phyloP scores from a whole-genome alignment of 2,113 vertebrate species.

The Tylochromis polylepis region DNA sequence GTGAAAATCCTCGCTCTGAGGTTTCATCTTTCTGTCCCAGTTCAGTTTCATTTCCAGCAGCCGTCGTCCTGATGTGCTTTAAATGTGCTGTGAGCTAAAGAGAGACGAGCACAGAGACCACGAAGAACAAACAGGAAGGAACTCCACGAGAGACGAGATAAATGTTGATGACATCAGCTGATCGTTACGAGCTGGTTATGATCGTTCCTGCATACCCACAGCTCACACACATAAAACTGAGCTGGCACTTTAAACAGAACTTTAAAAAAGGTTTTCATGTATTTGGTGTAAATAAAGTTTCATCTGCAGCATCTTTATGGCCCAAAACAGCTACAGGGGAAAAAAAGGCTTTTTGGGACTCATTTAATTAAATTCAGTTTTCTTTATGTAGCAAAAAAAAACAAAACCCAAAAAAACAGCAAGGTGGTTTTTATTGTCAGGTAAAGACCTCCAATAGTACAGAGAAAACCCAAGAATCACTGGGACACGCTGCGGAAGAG shows the following conservation, averaged over 20 bases:
- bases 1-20: neutral
- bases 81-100: neutral
- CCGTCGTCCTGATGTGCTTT: neutral
- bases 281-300: neutral
- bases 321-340: neutral
- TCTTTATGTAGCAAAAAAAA: too few relatives aligned
- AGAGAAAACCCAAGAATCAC: too few relatives aligned
- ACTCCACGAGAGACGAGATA: neutral
- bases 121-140: neutral
- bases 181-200: neutral
- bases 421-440: too few relatives aligned
- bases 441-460: too few relatives aligned
- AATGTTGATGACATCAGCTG: neutral
- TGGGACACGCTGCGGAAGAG: too few relatives aligned
- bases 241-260: too few relatives aligned
- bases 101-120: neutral
- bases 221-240: neutral
- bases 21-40: neutral
- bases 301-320: neutral
- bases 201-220: neutral
- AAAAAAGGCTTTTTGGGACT: neutral
- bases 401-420: too few relatives aligned
- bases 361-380: too few relatives aligned
- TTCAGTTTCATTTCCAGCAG: neutral
- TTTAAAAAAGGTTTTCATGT: neutral